Percentiles rank a stretch among this genome's conserved stretches.
Evolutionary conservation across 2,888 invertebrate species (phyloP).

Genomic region (Lasiommata megera): DNA sequence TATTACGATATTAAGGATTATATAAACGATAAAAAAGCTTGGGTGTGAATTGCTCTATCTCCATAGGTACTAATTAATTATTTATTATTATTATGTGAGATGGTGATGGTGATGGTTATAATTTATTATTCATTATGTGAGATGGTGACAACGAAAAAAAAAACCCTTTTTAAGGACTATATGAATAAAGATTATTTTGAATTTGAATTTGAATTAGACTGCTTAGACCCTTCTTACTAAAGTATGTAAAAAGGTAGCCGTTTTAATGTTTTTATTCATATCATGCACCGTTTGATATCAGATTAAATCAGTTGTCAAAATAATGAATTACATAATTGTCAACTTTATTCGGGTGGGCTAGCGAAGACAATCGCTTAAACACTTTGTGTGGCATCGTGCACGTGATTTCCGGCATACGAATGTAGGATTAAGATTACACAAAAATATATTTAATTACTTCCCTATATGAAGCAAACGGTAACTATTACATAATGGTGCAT

Average conservation of each 20-base stretch:
- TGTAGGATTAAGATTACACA: conserved; percentile 29
- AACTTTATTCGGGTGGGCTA: conserved; percentile 21
- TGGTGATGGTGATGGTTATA: too few species aligned
- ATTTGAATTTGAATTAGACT: too few species aligned
- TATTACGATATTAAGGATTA: too few species aligned
- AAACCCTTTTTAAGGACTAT: too few species aligned
- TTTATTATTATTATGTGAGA: too few species aligned
- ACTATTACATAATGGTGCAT: background rate
- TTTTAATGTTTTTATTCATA: conserved; percentile 30
- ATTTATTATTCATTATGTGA: too few species aligned
- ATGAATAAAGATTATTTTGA: too few species aligned
- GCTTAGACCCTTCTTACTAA: background rate
- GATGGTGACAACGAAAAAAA: too few species aligned
- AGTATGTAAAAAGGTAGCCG: conserved; percentile 25
- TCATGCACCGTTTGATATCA: conserved; percentile 23
- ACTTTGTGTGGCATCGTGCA: conserved; percentile 4
- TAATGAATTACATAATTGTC: conserved; percentile 16
- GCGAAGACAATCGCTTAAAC: conserved; percentile 16
- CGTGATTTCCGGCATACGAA: conserved; percentile 32
- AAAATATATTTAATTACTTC: conserved; percentile 25
- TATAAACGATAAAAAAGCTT: too few species aligned
- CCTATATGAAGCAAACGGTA: conserved; percentile 5
- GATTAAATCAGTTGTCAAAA: conserved; percentile 30
- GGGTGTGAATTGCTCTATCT: too few species aligned
- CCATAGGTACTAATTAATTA: too few species aligned